phyloP scores from a whole-genome alignment of 1,140 invertebrate genomes.

The Pseudomyrmex flavicornis region DNA sequence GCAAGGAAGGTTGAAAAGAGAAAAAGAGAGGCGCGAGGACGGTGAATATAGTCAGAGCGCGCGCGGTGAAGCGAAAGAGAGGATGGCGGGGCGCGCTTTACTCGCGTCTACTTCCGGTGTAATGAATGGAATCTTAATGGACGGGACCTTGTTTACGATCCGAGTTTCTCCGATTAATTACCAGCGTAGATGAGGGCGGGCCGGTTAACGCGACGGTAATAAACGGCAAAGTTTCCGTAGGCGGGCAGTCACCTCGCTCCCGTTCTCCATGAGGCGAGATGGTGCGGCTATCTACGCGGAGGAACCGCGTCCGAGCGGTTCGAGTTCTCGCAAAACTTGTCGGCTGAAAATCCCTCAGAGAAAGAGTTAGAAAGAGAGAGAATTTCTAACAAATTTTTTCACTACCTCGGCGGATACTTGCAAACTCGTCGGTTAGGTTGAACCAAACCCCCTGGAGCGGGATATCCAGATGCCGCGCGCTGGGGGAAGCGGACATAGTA shows the following conservation, averaged over 20 bases:
- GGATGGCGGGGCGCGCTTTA: constrained; percentile 29
- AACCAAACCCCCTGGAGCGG: constrained; percentile 22
- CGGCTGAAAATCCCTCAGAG: constrained; percentile 37
- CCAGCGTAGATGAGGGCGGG: constrained; percentile 62
- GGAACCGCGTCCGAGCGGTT: constrained; percentile 13
- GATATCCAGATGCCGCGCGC: constrained; percentile 34
- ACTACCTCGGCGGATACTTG: not conserved
- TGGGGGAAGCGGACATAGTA: constrained; percentile 34
- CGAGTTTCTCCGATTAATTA: constrained; percentile 81
- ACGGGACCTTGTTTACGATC: constrained; percentile 80
- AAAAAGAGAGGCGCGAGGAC: constrained; percentile 42
- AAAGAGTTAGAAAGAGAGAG: not conserved
- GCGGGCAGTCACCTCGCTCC: constrained; percentile 54
- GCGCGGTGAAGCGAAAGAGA: constrained; percentile 16
- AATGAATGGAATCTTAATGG: constrained; percentile 81
- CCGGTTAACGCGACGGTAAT: constrained; percentile 67
- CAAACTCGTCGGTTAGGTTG: constrained; percentile 37
- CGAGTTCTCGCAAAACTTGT: constrained; percentile 40
- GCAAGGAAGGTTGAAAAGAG: not conserved
- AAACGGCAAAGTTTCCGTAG: constrained; percentile 71
- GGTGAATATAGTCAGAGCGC: not conserved
- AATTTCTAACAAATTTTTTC: constrained; percentile 71
- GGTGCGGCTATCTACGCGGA: constrained; percentile 19
- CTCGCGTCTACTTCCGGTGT: constrained; percentile 75
- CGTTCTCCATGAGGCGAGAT: constrained; percentile 27